Evolutionary conservation across 1,140 invertebrate genomes (phyloP), one percentile per base, ranked within the genome.

Genomic region (Amphibalanus amphitrite): DNA sequence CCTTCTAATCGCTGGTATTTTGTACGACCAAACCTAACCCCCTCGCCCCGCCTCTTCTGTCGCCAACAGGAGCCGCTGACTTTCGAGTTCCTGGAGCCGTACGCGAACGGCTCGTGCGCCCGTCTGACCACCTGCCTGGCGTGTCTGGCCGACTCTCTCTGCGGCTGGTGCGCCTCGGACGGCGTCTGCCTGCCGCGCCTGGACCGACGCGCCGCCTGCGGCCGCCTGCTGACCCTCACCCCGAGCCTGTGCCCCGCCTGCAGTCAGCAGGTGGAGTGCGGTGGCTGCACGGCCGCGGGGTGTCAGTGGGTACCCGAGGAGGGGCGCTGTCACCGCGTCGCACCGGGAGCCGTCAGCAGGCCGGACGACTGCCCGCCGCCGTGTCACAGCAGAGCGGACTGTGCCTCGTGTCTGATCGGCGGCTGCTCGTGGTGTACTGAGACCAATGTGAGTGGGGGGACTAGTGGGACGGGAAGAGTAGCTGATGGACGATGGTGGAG

Each of bases 391-490:
- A 85, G 93, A 23, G 82, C 78, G 1, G 88, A 88, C 75, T 97
- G 93, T 79, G 85, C 87, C 8, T 84, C 88, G 29, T 97, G 95
- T 78, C 80, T 97, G 23, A 88, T 87, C 65, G 92, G 91, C 10
- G 85, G 92, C 70, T 97, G 95, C 80, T 93, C 95, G 0, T 97
- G 94, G 95, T 97, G 94, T 78, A 90, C 95, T 77, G 89, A 92
- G 59, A 93, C 90, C 0, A 82, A 87, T 67, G 80, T 81, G 74
- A 74, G 67, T 40, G 30, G 0, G 13, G 73, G 74, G 38, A 33
- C 68, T 70, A n/a, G 15, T 23, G 29, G 75, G n/a, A n/a, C n/a
- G n/a, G n/a, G n/a, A n/a, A n/a, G n/a, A n/a, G n/a, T n/a, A n/a
- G n/a, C n/a, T n/a, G n/a, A n/a, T n/a, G n/a, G n/a, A n/a, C n/a